Base-by-base conservation (phyloP, 2,888 invertebrate species). In the Halictus quadricinctus region DNA sequence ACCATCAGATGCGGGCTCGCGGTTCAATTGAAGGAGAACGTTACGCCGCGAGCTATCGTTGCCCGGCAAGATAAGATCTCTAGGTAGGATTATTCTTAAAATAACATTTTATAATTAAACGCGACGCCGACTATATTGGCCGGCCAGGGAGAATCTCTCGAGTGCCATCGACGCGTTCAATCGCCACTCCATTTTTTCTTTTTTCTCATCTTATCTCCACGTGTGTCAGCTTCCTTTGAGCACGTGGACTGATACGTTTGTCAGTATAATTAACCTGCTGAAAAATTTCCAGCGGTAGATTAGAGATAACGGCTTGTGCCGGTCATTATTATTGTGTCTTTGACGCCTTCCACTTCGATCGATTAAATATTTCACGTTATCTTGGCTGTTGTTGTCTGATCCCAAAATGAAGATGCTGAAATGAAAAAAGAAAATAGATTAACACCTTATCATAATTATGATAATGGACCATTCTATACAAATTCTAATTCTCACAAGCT, bases 1-100 rank as follows among this genome's bases (percentile, higher is more conserved):
- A 97, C 97, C 0, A 97, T 98, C 66, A 95, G 98, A 87, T 97
- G 98, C 13, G 98, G 98, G 0, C 95, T 98, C 70, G 98, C 97
- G 21, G 96, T 98, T 95, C 98, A 98, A 93, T 95, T 98, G 76
- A 97, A 98, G 92, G 97, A 98, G 92, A 96, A 97, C 4, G 96
- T 98, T 8, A 97, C 97, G 2, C 95, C 97, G 41, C 96, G 96
- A 87, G 96, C 96, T 79, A 98, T 98, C 81, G 95, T 96, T 88
- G 95, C 96, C 29, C 95, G 96, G 88, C 97, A 97, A 93, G 97
- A 97, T 91, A 96, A 96, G 94, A 97, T 97, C 80, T 96, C 97
- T 90, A 97, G 96, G 97, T 97, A 95, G 95, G 70, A 86, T 43
- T 43, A 36, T 29, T 36, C 36, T 29, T 60, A 43, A 70, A 54